Evolutionary conservation across 35 echinoderm and acorn worm species (phyloP).

Genomic region (Heliocidaris tuberculata): DNA sequence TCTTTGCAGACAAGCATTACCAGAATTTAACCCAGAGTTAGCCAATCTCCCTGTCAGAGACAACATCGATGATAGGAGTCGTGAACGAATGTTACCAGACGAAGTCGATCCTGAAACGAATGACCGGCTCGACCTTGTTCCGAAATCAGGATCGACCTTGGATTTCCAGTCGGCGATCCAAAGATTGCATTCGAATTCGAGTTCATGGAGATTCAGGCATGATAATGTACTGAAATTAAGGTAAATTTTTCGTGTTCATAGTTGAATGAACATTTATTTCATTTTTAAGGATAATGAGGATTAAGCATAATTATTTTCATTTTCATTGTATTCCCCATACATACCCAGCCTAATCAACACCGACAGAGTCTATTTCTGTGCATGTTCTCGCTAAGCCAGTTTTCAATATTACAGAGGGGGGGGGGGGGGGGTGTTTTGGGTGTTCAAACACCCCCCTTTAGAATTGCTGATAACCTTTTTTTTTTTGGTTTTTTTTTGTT

Average conservation of each 20-base stretch:
- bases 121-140: background rate
- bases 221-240: background rate
- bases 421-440: too few relatives aligned
- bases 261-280: too few relatives aligned
- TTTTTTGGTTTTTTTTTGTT: too few relatives aligned
- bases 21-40: background rate
- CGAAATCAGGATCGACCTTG: background rate
- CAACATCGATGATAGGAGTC: background rate
- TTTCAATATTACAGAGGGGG: too few relatives aligned
- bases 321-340: too few relatives aligned
- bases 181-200: background rate
- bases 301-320: too few relatives aligned
- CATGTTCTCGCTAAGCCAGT: too few relatives aligned
- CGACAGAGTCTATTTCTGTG: too few relatives aligned
- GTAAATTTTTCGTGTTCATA: background rate
- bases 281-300: too few relatives aligned
- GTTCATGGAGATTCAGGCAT: background rate
- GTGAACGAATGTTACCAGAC: background rate
- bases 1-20: background rate
- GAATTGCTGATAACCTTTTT: too few relatives aligned
- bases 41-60: background rate
- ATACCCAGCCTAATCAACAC: too few relatives aligned
- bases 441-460: too few relatives aligned
- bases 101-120: background rate
- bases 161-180: background rate